Evolutionary conservation across 2,888 invertebrate species (phyloP).

Genomic region (Eupithecia subfuscata): DNA sequence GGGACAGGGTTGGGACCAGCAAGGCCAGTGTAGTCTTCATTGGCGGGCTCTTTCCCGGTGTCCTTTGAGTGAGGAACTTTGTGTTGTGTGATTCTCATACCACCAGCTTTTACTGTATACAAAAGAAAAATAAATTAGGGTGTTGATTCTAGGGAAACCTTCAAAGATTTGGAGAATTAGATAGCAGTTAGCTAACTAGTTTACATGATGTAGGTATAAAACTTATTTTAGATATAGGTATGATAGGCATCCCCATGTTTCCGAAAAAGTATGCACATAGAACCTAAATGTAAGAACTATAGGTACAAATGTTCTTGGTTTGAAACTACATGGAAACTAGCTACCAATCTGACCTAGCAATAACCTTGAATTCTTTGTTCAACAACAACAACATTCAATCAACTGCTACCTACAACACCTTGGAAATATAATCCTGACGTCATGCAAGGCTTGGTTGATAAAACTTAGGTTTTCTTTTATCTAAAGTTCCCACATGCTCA

Average conservation of each 20-base stretch:
- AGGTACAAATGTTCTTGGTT: not conserved
- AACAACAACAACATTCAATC: conserved; percentile 23
- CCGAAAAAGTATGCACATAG: not conserved
- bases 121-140: conserved; percentile 3
- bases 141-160: not conserved
- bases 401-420: not conserved
- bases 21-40: conserved; percentile 89
- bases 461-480: not conserved
- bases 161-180: not conserved
- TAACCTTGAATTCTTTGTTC: conserved; percentile 32
- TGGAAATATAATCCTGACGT: conserved; percentile 41
- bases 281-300: not conserved
- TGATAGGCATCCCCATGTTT: not conserved
- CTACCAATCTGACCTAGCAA: not conserved
- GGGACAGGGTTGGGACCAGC: conserved; percentile 90
- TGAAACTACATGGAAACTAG: not conserved
- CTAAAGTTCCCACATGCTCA: not conserved
- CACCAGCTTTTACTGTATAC: conserved; percentile 92
- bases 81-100: conserved; percentile 96
- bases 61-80: conserved; percentile 88
- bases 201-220: not conserved
- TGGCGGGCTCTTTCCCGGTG: conserved; percentile 82
- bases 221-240: no score
- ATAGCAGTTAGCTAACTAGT: not conserved
- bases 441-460: conserved; percentile 32